Conservation (phyloP, 2,888 invertebrate species). For the Ceramica pisi region DNA sequence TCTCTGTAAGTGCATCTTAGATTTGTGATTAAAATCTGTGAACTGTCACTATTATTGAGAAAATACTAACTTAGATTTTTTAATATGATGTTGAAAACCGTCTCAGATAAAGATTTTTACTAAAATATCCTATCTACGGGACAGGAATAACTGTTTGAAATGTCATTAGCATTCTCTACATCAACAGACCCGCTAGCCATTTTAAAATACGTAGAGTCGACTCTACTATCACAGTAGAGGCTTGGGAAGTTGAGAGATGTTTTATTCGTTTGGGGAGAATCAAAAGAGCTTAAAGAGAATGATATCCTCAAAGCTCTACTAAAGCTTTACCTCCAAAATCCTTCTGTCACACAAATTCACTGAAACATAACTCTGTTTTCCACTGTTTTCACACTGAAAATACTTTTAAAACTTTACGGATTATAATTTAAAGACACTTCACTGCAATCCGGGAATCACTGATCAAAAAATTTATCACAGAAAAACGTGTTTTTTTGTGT, state of each 20-base stretch:
- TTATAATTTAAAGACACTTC: constrained; percentile 72
- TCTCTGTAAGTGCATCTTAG: constrained; percentile 17
- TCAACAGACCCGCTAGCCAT: constrained; percentile 54
- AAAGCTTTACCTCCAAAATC: constrained; percentile 85
- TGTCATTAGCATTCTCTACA: constrained; percentile 61
- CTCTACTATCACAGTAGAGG: constrained; percentile 36
- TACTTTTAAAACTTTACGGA: constrained; percentile 55
- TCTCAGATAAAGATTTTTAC: constrained; percentile 26
- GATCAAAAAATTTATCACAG: constrained; percentile 58
- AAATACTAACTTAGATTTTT: constrained; percentile 8
- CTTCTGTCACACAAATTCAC: constrained; percentile 81
- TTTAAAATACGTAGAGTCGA: constrained; percentile 50
- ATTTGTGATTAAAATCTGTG: constrained; percentile 33
- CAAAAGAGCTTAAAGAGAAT: constrained; percentile 14
- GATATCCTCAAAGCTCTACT: constrained; percentile 18
- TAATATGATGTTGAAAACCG: constrained; percentile 13
- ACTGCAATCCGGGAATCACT: constrained; percentile 87
- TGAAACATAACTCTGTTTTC: constrained; percentile 77
- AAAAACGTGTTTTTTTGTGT: constrained; percentile 72
- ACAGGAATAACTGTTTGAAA: constrained; percentile 56
- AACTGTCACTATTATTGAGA: constrained; percentile 21
- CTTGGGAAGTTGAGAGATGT: constrained; percentile 6
- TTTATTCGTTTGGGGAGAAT: constrained; percentile 6
- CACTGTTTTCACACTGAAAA: constrained; percentile 64
- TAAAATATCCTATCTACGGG: constrained; percentile 29